phyloP scores from a whole-genome alignment of 2,888 invertebrate genomes.

The Ommatoiulus sabulosus region DNA sequence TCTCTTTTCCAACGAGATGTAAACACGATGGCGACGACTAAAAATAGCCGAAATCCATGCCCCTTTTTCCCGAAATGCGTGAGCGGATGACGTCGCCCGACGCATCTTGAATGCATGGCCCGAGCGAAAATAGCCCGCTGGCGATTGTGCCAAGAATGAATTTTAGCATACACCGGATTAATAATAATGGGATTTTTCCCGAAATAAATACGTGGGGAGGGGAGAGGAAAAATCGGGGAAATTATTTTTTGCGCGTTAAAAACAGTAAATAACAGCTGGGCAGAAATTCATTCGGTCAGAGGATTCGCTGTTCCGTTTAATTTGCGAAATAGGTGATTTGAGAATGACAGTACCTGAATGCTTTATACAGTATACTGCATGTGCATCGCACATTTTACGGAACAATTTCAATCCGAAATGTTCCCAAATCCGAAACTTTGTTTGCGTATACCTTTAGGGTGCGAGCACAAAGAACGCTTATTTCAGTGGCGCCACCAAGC shows the following conservation, averaged over 20 bases:
- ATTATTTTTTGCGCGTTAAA: not conserved
- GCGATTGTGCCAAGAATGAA: not conserved
- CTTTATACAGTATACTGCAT: no score
- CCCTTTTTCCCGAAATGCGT: constrained; percentile 18
- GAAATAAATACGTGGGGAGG: constrained; percentile 1
- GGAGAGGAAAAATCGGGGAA: not conserved
- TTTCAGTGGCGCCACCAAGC: no score
- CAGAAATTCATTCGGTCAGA: not conserved
- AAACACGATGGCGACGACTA: not conserved
- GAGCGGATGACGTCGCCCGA: not conserved
- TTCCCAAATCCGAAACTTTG: no score
- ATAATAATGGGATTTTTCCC: not conserved
- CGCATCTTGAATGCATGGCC: constrained; percentile 4
- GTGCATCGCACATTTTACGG: no score
- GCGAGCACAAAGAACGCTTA: no score
- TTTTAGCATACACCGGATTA: not conserved
- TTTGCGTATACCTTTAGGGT: no score
- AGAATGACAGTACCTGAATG: no score
- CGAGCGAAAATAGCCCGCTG: not conserved
- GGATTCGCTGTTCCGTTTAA: no score
- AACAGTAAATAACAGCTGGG: constrained; percentile 14
- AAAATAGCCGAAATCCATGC: constrained; percentile 35
- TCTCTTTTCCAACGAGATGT: not conserved
- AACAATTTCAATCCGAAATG: no score
- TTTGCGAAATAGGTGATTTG: no score